Conservation (phyloP, 2,888 invertebrate genomes). For the Euproctis similis region DNA sequence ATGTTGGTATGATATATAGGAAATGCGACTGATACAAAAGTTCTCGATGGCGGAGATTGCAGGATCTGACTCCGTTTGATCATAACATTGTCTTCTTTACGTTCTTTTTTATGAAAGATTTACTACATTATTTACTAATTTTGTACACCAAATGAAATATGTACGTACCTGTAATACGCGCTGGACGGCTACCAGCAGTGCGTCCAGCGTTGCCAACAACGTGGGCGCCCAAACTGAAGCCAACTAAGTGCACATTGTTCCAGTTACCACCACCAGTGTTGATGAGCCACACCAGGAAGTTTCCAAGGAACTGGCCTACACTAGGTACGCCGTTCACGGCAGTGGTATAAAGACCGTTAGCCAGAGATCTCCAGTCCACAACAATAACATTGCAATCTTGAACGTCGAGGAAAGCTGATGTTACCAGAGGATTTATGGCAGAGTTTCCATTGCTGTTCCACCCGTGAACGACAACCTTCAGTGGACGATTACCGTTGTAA, state of each 20-base stretch:
- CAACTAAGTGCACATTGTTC: constrained; percentile 57
- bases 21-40: no score
- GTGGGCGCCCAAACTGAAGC: constrained; percentile 67
- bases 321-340: constrained; percentile 45
- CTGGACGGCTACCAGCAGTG: constrained; percentile 23
- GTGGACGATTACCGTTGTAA: constrained; percentile 29
- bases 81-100: no score
- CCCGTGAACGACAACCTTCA: constrained; percentile 50
- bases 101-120: no score
- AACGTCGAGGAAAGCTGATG: constrained; percentile 37
- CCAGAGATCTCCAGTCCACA: constrained; percentile 50
- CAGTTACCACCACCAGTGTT: constrained; percentile 47
- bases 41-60: no score
- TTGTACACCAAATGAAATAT: no score
- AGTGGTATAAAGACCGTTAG: constrained; percentile 32
- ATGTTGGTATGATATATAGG: no score
- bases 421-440: constrained; percentile 33
- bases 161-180: constrained; percentile 43
- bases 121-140: no score
- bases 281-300: constrained; percentile 55
- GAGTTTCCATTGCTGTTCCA: constrained; percentile 47
- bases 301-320: constrained; percentile 49
- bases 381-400: constrained; percentile 55
- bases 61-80: no score
- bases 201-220: constrained; percentile 54